Percentiles rank a stretch among this genome's conserved stretches.
These are phyloP conservation scores for Ophion slaviceki DNA, from an alignment of 2,888 invertebrate genomes.

Conservation along the genomic window DNA sequence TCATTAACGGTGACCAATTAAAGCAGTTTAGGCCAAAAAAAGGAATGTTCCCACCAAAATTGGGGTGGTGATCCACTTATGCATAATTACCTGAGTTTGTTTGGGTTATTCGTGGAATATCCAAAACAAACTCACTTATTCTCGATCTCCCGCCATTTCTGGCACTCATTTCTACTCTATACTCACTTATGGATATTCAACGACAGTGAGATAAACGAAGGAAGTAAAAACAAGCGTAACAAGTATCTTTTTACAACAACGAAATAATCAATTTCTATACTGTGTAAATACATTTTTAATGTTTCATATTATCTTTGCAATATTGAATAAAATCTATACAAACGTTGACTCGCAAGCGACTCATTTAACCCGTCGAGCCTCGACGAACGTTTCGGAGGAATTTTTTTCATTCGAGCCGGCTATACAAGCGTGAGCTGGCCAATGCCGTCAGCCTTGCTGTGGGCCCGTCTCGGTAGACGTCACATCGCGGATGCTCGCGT, in stretches of 20 bases:
- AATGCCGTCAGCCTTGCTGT: conserved; percentile 53
- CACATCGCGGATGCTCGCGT: neutral
- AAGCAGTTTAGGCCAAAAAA: too few relatives aligned
- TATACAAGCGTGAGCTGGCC: conserved; percentile 25
- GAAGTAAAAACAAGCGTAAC: neutral
- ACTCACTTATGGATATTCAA: too few relatives aligned
- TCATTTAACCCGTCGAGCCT: neutral
- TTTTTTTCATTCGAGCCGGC: neutral
- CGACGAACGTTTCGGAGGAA: neutral
- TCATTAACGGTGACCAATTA: too few relatives aligned
- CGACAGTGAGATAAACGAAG: conserved; percentile 4
- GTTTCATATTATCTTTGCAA: conserved; percentile 41
- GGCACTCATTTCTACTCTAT: too few relatives aligned
- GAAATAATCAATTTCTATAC: neutral
- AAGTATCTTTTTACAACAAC: conserved; percentile 28
- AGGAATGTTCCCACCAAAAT: too few relatives aligned
- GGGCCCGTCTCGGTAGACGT: too few relatives aligned
- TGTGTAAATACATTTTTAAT: conserved; percentile 40
- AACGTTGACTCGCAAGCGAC: neutral
- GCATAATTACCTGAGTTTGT: too few relatives aligned
- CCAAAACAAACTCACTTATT: too few relatives aligned
- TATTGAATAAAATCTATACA: conserved; percentile 37
- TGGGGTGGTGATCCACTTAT: too few relatives aligned
- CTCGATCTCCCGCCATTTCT: too few relatives aligned
- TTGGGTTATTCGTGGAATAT: too few relatives aligned